Evolutionary conservation across 2,113 vertebrate genomes (phyloP), one percentile per base, ranked within the genome.

Genomic region (Antigone vipio): DNA sequence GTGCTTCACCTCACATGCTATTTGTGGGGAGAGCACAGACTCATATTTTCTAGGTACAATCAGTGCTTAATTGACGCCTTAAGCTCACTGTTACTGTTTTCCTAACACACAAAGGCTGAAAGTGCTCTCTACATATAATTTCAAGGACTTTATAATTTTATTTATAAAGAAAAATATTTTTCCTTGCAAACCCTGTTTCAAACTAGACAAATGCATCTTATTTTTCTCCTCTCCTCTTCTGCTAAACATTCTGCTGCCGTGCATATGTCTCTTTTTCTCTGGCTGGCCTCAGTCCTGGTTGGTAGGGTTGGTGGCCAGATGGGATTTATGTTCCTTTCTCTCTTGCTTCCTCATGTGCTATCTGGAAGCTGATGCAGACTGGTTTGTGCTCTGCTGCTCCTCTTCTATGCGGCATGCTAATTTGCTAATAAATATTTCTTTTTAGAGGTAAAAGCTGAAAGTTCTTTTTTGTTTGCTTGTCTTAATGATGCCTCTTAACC

Each of bases 291-390:
- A 32, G 62, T 95, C 91, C 94, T 94, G 59, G 49, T 95, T 95
- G 67, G 91, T 91, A 92, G 93, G 71, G 44, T 92, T 95, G 81
- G 67, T 95, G 87, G 77, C 95, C 95, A 96, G 91, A 96, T 97
- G 93, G 97, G 78, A 91, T 95, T 92, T 93, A 62, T 93, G 59
- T 97, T 93, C 80, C 87, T 89, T 92, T 95, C 81, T 89, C 68
- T 93, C 71, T 95, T 94, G 87, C 87, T 93, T 94, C 89, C 81
- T 91, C 67, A 8, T 95, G 86, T 89, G 50, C 63, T 96, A 9
- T 97, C 77, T 96, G 94, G 86, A 87, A 89, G 80, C 66, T 88
- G 81, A 85, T 95, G 67, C 71, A 85, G 81, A 79, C 55, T 83
- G 45, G 38, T 75, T 94, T 89, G 53, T 91, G 58, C 66, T 97